phyloP scores from a whole-genome alignment of 2,797 vertebrate species.

The Poeciliopsis presidionis region DNA sequence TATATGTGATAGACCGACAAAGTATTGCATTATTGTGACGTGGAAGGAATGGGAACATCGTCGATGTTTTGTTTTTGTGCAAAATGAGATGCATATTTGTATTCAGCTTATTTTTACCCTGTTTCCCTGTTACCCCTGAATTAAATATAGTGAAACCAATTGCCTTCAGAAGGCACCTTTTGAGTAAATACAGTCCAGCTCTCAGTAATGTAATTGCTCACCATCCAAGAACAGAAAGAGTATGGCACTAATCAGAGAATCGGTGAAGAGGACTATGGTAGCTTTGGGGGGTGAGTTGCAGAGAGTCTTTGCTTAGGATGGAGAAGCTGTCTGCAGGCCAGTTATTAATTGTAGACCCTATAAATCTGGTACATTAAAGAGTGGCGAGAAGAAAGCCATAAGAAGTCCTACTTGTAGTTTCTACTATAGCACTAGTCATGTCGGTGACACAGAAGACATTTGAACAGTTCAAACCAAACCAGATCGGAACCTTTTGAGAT shows the following conservation, averaged over 20 bases:
- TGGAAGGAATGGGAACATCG: neutral
- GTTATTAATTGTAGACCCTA: neutral
- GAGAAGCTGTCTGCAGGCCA: neutral
- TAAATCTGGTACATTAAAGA: neutral
- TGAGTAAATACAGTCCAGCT: neutral
- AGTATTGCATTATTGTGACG: neutral
- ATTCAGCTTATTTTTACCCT: neutral
- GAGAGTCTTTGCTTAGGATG: neutral
- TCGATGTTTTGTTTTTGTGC: neutral
- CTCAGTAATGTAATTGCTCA: neutral
- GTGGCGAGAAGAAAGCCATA: neutral
- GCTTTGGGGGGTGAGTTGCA: neutral
- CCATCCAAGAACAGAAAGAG: neutral
- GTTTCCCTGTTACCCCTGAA: neutral
- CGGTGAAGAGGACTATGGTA: neutral
- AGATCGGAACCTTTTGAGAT: neutral
- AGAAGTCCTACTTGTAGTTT: neutral
- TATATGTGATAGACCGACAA: neutral
- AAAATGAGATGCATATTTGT: neutral
- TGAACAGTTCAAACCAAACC: neutral
- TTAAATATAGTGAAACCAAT: neutral
- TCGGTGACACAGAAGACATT: neutral
- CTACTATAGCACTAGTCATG: too few species aligned
- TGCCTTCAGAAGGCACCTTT: neutral
- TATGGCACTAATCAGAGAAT: neutral